These are phyloP conservation scores for Papilio glaucus DNA, from an alignment of 1,140 invertebrate species.

Conservation along the genomic window DNA sequence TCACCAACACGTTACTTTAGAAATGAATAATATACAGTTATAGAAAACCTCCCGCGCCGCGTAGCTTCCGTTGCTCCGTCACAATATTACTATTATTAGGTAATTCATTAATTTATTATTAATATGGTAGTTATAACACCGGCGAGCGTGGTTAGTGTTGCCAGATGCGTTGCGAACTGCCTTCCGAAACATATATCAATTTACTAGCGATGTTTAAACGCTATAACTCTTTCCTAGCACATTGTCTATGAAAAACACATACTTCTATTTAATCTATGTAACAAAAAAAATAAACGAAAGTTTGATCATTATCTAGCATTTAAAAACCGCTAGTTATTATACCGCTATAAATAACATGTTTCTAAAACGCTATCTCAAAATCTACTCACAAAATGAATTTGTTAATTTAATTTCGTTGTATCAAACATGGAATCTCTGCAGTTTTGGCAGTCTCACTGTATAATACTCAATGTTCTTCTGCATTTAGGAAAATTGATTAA, in stretches of 20 bases:
- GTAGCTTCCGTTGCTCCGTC: slow-evolving; percentile 21
- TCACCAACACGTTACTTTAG: slow-evolving; percentile 80
- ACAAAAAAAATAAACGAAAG: slow-evolving; percentile 5
- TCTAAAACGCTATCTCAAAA: not conserved
- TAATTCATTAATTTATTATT: slow-evolving; percentile 47
- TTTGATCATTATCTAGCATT: slow-evolving; percentile 6
- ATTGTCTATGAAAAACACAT: slow-evolving; percentile 11
- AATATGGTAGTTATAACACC: not conserved
- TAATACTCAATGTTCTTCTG: not conserved
- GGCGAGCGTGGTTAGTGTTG: not conserved
- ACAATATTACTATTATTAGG: slow-evolving; percentile 40
- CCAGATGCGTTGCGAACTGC: slow-evolving; percentile 1
- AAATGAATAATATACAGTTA: slow-evolving; percentile 79
- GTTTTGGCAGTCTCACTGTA: not conserved
- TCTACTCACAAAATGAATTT: not conserved
- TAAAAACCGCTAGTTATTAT: slow-evolving; percentile 10
- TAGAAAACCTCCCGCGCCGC: slow-evolving; percentile 68
- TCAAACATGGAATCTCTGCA: not conserved
- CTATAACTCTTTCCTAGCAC: not conserved
- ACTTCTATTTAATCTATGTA: slow-evolving; percentile 3
- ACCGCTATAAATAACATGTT: not conserved
- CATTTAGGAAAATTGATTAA: not conserved
- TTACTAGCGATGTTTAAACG: slow-evolving; percentile 12
- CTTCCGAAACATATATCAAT: not conserved
- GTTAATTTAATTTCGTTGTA: slow-evolving; percentile 10